phyloP scores from a whole-genome alignment of 2,888 invertebrate species.

The Aporophyla nigra region DNA sequence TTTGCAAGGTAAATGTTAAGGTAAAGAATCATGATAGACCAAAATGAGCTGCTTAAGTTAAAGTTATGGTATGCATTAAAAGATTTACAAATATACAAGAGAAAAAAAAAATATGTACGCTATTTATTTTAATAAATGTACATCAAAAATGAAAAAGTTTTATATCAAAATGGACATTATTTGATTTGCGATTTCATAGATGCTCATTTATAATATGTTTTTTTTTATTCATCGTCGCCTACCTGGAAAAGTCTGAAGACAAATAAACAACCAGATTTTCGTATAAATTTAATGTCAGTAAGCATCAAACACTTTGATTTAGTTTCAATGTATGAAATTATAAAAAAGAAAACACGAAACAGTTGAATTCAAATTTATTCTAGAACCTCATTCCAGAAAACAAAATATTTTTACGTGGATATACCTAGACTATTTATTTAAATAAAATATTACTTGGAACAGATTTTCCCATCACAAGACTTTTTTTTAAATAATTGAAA shows the following conservation, averaged over 20 bases:
- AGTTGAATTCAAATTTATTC: not conserved
- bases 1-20: too few species aligned
- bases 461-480: not conserved
- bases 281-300: not conserved
- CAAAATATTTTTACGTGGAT: not conserved
- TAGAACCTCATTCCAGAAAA: slow-evolving; percentile 5
- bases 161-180: not conserved
- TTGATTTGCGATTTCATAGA: not conserved
- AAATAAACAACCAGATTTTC: not conserved
- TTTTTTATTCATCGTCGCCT: not conserved
- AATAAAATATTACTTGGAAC: not conserved
- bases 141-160: not conserved
- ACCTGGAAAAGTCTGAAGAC: not conserved
- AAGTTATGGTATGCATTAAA: too few species aligned
- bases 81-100: too few species aligned
- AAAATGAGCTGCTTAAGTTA: too few species aligned
- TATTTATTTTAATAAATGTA: too few species aligned
- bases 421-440: not conserved
- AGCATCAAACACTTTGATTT: not conserved
- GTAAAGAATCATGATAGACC: too few species aligned
- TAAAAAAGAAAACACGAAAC: not conserved
- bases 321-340: not conserved
- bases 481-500: not conserved
- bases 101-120: too few species aligned
- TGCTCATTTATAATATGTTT: not conserved